Evolutionary conservation across 2,113 vertebrate species (phyloP).

Genomic region (Burhinus bistriatus): DNA sequence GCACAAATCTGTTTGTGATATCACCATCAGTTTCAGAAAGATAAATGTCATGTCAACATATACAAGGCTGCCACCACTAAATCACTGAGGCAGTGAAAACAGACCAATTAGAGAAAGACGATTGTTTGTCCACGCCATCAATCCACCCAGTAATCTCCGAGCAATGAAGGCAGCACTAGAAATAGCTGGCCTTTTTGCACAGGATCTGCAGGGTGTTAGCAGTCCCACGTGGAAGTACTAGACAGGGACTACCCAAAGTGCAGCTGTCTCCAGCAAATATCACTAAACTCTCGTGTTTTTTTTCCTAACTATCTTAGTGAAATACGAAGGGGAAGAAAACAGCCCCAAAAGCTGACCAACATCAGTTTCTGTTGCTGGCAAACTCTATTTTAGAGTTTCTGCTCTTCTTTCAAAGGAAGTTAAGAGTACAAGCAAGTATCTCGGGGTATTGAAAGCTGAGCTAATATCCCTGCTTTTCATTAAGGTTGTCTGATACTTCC

Average conservation of each 20-base stretch:
- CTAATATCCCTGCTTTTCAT: slow-evolving; percentile 46
- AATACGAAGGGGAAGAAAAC: not conserved
- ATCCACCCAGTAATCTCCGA: not conserved
- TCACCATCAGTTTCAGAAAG: not conserved
- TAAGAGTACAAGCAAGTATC: not conserved
- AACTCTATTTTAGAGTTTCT: not conserved
- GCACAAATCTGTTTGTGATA: slow-evolving; percentile 8
- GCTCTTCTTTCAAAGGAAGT: not conserved
- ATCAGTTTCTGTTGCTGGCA: not conserved
- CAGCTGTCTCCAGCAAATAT: not conserved
- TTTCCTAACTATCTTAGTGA: not conserved
- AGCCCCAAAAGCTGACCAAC: not conserved
- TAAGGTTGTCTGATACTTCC: slow-evolving; percentile 13
- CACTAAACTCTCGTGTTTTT: not conserved
- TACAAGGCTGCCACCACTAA: not conserved
- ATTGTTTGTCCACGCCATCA: not conserved
- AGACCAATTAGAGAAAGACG: not conserved
- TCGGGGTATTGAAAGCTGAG: slow-evolving; percentile 17
- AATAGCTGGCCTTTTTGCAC: not conserved
- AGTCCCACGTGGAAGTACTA: slow-evolving; percentile 4
- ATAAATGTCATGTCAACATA: not conserved
- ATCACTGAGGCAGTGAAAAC: not conserved
- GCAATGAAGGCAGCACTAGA: not conserved
- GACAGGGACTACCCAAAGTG: not conserved
- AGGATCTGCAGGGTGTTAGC: not conserved